Evolutionary conservation across 2,888 invertebrate species (phyloP), one percentile per base, ranked within the genome.

Genomic region (Rhimphoctona megacephalus): DNA sequence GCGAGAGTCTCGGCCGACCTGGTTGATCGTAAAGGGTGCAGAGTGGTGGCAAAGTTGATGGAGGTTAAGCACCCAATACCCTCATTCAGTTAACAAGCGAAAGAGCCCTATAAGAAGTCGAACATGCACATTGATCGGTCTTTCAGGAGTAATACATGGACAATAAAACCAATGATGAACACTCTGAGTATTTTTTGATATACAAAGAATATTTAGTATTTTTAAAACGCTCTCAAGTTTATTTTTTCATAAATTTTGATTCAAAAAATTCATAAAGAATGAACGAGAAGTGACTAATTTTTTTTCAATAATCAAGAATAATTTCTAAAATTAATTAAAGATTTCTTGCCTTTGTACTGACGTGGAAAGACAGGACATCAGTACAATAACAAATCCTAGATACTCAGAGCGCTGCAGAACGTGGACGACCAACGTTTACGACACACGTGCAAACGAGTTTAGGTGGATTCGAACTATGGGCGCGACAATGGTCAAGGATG

Each of bases 401-500:
- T 61, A 17, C 61, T 61, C 25, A 61, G 61, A 6, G 14, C 9
- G 19, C 39, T 39, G 39, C 11, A 57, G 73, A 17, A 61, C 61
- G 49, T 52, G 49, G 49, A 77, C 76, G 57, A 61, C 36, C 43
- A 33, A 33, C 9, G 36, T 69, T n/a, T 69, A 22, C 30, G 74
- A 17, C 73, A 69, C 33, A 76, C 67, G 70, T 77, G 43, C 52
- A 79, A 83, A 79, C 54, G 25, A 83, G 79, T 73, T 83, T 46
- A 52, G 52, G 73, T 33, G 22, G 46, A 85, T 85, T 76, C 85
- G 87, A 88, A 88, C 89, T 86, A 87, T 89, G 88, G 88, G 89
- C 88, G 88, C 83, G 86, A 89, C 91, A 90, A 91, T 90, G 89
- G 87, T 77, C 79, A 87, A 87, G 88, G 88, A 88, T 88, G 79